These are phyloP conservation scores for Coilia nasus DNA, from an alignment of 2,797 vertebrate genomes.

Conservation along the genomic window DNA sequence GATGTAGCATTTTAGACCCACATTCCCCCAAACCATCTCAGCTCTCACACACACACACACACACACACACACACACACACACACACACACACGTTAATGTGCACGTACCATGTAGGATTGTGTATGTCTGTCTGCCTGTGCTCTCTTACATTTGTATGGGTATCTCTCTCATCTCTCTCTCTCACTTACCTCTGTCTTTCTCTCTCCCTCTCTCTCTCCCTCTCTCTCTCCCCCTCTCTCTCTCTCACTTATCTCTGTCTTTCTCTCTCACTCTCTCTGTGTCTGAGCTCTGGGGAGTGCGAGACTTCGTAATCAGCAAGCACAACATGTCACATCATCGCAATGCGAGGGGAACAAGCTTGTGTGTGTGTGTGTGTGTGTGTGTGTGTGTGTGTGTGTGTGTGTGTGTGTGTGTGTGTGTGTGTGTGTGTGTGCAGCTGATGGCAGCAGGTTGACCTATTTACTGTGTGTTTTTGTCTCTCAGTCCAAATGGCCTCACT, in stretches of 20 bases:
- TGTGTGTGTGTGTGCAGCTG: neutral
- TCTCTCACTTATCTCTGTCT: no score
- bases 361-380: slow-evolving; percentile 10
- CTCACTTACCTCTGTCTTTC: no score
- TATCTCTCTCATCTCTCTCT: no score
- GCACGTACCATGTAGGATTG: no score
- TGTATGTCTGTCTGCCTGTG: no score
- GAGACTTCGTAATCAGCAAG: neutral
- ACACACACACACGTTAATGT: no score
- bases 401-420: slow-evolving; percentile 5
- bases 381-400: neutral
- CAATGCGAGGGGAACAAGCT: neutral
- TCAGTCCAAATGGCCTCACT: neutral
- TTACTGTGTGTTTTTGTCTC: neutral
- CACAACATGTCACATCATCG: neutral
- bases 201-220: no score
- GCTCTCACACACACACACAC: no score
- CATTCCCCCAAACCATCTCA: neutral
- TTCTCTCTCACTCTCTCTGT: no score
- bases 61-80: no score
- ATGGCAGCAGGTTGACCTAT: neutral
- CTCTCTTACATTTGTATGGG: no score
- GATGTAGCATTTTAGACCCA: neutral
- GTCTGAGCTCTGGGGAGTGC: neutral
- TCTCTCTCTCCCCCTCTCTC: no score